Evolutionary conservation across 2,113 vertebrate genomes (phyloP).

Genomic region (Bucco capensis): DNA sequence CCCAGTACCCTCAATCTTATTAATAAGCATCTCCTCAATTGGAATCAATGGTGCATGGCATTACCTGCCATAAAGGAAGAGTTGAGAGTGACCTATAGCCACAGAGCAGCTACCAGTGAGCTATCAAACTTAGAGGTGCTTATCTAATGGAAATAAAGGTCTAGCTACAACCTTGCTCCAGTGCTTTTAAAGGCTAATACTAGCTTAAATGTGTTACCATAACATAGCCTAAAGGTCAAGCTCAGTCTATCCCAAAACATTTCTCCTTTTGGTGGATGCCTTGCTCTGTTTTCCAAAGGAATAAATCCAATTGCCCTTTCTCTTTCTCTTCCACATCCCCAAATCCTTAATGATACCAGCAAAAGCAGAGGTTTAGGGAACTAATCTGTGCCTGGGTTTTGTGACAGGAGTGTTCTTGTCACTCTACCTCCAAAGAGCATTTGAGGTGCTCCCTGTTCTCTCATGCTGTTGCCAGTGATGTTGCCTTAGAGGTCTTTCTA

Average conservation of each 20-base stretch:
- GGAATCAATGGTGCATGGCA: background rate
- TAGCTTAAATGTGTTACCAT: background rate
- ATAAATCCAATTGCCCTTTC: constrained; percentile 15
- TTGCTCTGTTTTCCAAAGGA: background rate
- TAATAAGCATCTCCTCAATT: background rate
- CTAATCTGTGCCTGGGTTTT: background rate
- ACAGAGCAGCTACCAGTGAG: background rate
- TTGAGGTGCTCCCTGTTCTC: background rate
- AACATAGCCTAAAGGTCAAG: background rate
- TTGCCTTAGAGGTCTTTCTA: background rate
- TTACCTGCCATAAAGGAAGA: background rate
- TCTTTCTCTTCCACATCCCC: background rate
- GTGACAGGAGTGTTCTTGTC: background rate
- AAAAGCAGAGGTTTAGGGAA: background rate
- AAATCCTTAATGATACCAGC: constrained; percentile 15
- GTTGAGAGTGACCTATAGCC: background rate
- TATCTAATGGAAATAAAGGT: background rate
- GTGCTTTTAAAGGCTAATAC: background rate
- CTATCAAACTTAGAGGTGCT: background rate
- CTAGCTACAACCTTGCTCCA: background rate
- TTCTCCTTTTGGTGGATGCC: background rate
- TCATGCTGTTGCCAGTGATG: background rate
- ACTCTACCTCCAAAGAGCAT: background rate
- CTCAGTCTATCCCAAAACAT: background rate
- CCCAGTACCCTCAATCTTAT: background rate